Percentiles rank a stretch among this genome's conserved stretches.
phyloP scores from a whole-genome alignment of 1,140 invertebrate genomes.

The Calephelis virginiensis region DNA sequence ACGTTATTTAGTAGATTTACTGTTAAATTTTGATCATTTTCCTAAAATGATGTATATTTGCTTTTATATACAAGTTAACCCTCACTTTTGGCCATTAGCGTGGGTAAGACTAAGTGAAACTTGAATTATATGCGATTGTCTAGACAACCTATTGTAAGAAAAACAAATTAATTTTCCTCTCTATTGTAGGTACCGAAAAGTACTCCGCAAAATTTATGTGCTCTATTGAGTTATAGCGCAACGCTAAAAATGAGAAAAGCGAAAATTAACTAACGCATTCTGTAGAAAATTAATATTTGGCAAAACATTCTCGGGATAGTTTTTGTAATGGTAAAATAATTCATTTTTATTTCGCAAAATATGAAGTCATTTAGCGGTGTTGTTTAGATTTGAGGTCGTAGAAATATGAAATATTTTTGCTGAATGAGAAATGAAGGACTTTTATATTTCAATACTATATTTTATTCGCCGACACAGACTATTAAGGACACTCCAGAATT shows the following conservation, averaged over 20 bases:
- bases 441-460: slow-evolving; percentile 11
- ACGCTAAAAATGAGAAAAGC: slow-evolving; percentile 51
- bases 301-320: slow-evolving; percentile 33
- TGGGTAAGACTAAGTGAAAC: slow-evolving; percentile 68
- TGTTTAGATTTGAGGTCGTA: slow-evolving; percentile 16
- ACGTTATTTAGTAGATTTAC: neutral
- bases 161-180: slow-evolving; percentile 73
- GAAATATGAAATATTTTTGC: slow-evolving; percentile 14
- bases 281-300: slow-evolving; percentile 44
- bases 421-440: slow-evolving; percentile 16
- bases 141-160: slow-evolving; percentile 75
- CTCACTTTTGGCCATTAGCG: slow-evolving; percentile 60
- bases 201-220: slow-evolving; percentile 64
- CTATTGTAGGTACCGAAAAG: slow-evolving; percentile 63
- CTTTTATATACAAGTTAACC: slow-evolving; percentile 47
- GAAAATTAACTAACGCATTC: slow-evolving; percentile 56
- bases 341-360: slow-evolving; percentile 33
- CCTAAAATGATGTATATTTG: slow-evolving; percentile 48
- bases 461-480: neutral
- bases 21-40: neutral
- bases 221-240: slow-evolving; percentile 63
- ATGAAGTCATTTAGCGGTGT: slow-evolving; percentile 4
- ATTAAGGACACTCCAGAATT: neutral
- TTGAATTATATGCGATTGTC: slow-evolving; percentile 74
- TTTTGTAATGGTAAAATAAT: slow-evolving; percentile 32